Evolutionary conservation across 2,113 vertebrate species (phyloP).

Genomic region (Nibea coibor): DNA sequence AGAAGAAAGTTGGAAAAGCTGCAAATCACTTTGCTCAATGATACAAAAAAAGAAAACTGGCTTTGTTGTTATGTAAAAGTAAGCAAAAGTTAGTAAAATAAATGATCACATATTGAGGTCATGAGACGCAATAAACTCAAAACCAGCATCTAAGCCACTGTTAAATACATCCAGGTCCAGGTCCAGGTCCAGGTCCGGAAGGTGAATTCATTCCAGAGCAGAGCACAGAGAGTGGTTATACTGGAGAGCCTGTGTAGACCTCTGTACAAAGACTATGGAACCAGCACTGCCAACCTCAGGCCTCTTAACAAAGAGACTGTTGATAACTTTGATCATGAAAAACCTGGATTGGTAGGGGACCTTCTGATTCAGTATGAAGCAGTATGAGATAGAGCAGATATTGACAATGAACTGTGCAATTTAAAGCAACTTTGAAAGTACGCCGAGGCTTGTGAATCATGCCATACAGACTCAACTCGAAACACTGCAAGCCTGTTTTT

Average conservation of each 20-base stretch:
- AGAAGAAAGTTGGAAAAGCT: background rate
- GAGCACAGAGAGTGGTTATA: too few relatives aligned
- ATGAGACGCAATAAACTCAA: background rate
- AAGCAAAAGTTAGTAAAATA: background rate
- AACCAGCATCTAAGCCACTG: too few relatives aligned
- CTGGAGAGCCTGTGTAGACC: too few relatives aligned
- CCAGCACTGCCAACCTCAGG: too few relatives aligned
- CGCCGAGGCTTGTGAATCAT: background rate
- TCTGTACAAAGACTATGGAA: too few relatives aligned
- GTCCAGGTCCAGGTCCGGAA: too few relatives aligned
- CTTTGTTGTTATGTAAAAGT: background rate
- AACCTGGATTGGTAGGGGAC: slow-evolving; percentile 14
- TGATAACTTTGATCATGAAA: slow-evolving; percentile 28
- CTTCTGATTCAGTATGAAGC: slow-evolving; percentile 25
- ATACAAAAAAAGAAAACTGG: background rate
- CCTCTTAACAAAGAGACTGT: slow-evolving; percentile 3
- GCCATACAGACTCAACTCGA: slow-evolving; percentile 30
- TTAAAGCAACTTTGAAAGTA: slow-evolving; percentile 40
- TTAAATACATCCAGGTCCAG: too few relatives aligned
- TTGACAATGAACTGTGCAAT: slow-evolving; percentile 43
- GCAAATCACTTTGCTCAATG: background rate
- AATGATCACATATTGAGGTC: background rate
- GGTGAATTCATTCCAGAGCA: too few relatives aligned
- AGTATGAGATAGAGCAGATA: too few relatives aligned
- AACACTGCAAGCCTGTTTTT: slow-evolving; percentile 40